phyloP scores from a whole-genome alignment of 2,797 vertebrate genomes.

The Ibycter americanus region DNA sequence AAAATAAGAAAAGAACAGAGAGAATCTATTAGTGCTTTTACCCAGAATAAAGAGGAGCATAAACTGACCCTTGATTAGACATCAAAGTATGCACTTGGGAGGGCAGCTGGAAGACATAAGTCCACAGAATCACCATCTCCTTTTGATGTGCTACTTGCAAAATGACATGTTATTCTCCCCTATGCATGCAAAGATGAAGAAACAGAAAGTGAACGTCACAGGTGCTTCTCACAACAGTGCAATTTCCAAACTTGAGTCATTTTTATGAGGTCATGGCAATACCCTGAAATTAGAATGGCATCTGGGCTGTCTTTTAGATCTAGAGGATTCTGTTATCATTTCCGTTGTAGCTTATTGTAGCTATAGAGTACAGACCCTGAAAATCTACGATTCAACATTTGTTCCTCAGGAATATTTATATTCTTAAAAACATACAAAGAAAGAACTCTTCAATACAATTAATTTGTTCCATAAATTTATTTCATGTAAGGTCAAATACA shows the following conservation, averaged over 20 bases:
- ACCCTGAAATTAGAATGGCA: background rate
- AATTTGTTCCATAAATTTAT: background rate
- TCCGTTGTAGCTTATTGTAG: background rate
- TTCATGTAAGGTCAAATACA: background rate
- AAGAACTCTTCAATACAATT: background rate
- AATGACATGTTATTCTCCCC: background rate
- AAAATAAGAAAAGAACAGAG: conserved; percentile 10
- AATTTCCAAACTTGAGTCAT: background rate
- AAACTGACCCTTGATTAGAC: conserved; percentile 14
- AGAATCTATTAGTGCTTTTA: background rate
- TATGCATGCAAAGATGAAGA: background rate
- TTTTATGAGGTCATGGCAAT: background rate
- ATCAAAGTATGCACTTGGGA: background rate
- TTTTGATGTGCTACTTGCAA: conserved; percentile 21
- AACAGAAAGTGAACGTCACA: background rate
- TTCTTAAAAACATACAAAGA: background rate
- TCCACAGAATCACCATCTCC: background rate
- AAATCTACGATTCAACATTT: background rate
- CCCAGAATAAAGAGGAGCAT: background rate
- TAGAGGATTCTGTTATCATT: background rate
- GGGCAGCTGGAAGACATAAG: background rate
- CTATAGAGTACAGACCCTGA: background rate
- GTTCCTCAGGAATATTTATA: background rate
- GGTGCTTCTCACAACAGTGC: background rate
- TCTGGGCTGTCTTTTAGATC: conserved; percentile 1